Base-by-base conservation (phyloP, 1,140 invertebrate species). In the Atta colombica region DNA sequence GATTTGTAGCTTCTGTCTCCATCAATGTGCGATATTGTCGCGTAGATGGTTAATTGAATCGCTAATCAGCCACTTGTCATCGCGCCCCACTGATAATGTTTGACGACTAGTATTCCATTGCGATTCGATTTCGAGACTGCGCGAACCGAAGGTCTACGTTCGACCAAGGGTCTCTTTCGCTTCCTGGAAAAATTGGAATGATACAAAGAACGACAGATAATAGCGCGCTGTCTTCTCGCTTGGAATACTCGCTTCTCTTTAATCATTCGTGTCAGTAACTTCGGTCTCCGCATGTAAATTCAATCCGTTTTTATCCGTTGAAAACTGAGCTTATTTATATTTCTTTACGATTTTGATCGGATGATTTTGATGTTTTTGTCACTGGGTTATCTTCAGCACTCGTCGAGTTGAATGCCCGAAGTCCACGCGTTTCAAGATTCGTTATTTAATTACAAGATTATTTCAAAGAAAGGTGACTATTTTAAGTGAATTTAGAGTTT, bases 131-230 rank as follows among this genome's bases (percentile, higher is more conserved):
- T 16, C 25, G 3, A 45, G 49, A 58, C 21, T 45, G 49, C 49
- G 35, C 35, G 66, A 31, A 58, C 12, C 63, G 55, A 69, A 69
- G 77, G 77, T 80, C 63, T 72, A 18, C 68, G 80, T 39, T 31
- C 51, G 53, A 72, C 2, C 49, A 39, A 39, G 63, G 35, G 61
- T 35, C 21, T 18, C 21, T 60, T 10, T 74, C 25, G 68, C 2
- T 82, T 49, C 51, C 35, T 31, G 65, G 69, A 75, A 84, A 84
- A 84, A 84, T 63, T 58, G 6, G 39, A 12, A 14, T 39, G 80
- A 82, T 75, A 75, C 39, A 75, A 69, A 75, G 39, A 84, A 10
- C 39, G 25, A 58, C 39, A 35, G 80, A 84, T 75, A 74, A 84
- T 51, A 61, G 58, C 39, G 58, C 21, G 69, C 14, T 61, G 39